A percentile compares a stretch with the other conserved stretches of the same genome.
Evolutionary conservation across 2,888 invertebrate genomes (phyloP).

Genomic region (Philaethria dido): DNA sequence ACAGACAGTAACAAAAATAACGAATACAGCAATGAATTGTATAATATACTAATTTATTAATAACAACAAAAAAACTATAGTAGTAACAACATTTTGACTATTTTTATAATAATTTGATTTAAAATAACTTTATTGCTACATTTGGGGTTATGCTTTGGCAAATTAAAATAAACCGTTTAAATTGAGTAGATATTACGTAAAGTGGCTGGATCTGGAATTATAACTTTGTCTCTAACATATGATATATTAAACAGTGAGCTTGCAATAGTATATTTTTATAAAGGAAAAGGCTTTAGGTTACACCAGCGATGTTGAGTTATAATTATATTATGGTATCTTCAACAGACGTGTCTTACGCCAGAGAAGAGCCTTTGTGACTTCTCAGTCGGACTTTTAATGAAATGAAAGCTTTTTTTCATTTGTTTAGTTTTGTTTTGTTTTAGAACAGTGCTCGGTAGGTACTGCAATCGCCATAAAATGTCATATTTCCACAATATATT

Average conservation of each 20-base stretch:
- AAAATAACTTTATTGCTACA: no score
- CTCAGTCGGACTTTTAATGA: slow-evolving; percentile 10
- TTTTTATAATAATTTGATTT: no score
- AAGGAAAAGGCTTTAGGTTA: background rate
- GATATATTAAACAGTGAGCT: background rate
- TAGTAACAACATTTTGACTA: no score
- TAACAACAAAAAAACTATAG: no score
- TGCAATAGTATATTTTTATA: background rate
- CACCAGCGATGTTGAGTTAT: background rate
- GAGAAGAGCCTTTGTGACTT: background rate
- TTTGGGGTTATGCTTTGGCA: no score
- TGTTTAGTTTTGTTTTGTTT: background rate
- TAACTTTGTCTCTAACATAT: background rate
- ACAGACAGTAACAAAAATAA: no score
- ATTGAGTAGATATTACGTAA: no score
- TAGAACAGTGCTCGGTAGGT: slow-evolving; percentile 1
- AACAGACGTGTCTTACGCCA: slow-evolving; percentile 1
- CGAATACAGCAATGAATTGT: no score
- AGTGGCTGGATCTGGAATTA: background rate
- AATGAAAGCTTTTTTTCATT: slow-evolving; percentile 11
- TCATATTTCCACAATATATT: background rate
- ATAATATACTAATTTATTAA: no score
- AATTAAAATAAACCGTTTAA: no score
- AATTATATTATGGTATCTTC: slow-evolving; percentile 3
- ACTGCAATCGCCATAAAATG: background rate